Conservation (phyloP, 2,113 vertebrate genomes). For the Petroica traversi region DNA sequence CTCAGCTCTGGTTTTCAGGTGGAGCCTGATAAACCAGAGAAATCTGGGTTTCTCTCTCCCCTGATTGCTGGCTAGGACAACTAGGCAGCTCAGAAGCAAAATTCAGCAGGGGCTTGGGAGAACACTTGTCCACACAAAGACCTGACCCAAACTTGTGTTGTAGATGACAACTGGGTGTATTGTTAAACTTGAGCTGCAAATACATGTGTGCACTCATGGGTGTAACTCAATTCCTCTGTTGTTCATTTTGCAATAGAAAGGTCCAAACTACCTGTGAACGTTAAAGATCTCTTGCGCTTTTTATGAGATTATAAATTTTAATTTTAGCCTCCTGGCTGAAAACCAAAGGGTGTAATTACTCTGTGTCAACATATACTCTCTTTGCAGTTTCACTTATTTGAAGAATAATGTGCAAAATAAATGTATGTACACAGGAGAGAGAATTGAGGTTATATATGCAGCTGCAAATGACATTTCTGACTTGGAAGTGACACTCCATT, state of each 20-base stretch:
- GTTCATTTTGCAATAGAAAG: neutral
- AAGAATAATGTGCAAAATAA: neutral
- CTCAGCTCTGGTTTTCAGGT: neutral
- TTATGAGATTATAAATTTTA: slow-evolving; percentile 21
- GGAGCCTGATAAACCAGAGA: neutral
- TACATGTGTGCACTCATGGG: neutral
- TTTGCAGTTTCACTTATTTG: slow-evolving; percentile 10
- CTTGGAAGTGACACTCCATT: slow-evolving; percentile 2
- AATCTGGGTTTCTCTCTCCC: neutral
- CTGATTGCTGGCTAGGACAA: neutral
- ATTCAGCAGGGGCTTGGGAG: neutral
- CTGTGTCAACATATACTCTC: neutral
- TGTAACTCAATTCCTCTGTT: neutral
- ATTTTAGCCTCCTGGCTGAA: neutral
- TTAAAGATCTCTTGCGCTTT: neutral
- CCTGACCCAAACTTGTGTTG: no score
- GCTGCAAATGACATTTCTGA: neutral
- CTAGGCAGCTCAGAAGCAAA: neutral
- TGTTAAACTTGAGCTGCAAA: neutral
- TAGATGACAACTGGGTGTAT: no score
- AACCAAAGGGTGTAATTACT: neutral
- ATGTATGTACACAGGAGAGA: neutral
- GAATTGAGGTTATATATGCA: neutral
- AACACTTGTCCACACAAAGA: neutral
- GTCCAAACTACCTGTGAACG: neutral